A percentile compares a stretch with the other conserved stretches of the same genome.
These are phyloP conservation scores for Cercocebus atys DNA, from an alignment of 2,113 vertebrate species.

Conservation along the genomic window DNA sequence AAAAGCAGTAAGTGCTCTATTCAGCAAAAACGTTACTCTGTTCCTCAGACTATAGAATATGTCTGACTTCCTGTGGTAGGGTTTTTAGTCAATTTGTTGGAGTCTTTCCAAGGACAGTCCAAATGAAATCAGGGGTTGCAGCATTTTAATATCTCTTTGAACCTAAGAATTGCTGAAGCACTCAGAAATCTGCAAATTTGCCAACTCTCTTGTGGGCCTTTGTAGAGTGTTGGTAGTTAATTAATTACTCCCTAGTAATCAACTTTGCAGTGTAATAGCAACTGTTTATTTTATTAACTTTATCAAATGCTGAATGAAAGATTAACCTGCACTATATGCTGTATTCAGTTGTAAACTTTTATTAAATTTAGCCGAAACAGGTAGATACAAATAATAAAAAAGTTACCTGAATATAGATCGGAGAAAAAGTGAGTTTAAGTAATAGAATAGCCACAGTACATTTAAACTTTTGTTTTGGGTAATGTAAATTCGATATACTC, in stretches of 20 bases:
- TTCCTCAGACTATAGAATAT: neutral
- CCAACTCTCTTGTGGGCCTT: neutral
- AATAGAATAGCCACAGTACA: neutral
- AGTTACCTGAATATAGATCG: neutral
- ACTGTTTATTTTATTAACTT: slow-evolving; percentile 40
- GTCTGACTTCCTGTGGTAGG: slow-evolving; percentile 39
- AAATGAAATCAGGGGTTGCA: slow-evolving; percentile 9
- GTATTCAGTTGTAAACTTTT: neutral
- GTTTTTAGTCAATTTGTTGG: slow-evolving; percentile 34
- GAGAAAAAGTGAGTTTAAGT: neutral
- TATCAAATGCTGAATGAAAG: neutral
- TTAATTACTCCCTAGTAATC: slow-evolving; percentile 42
- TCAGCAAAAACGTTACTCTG: slow-evolving; percentile 24
- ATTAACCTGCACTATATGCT: neutral
- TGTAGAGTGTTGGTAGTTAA: neutral
- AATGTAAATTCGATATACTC: neutral
- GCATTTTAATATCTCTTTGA: slow-evolving; percentile 65
- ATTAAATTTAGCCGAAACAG: neutral
- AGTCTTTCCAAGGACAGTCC: slow-evolving; percentile 41
- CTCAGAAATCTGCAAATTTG: slow-evolving; percentile 36
- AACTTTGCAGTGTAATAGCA: neutral
- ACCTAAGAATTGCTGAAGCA: neutral
- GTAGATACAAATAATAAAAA: neutral
- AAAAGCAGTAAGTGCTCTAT: slow-evolving; percentile 40
- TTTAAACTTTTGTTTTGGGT: neutral